Evolutionary conservation across 2,113 vertebrate species (phyloP).

Genomic region (Mesembrinibis cayennensis): DNA sequence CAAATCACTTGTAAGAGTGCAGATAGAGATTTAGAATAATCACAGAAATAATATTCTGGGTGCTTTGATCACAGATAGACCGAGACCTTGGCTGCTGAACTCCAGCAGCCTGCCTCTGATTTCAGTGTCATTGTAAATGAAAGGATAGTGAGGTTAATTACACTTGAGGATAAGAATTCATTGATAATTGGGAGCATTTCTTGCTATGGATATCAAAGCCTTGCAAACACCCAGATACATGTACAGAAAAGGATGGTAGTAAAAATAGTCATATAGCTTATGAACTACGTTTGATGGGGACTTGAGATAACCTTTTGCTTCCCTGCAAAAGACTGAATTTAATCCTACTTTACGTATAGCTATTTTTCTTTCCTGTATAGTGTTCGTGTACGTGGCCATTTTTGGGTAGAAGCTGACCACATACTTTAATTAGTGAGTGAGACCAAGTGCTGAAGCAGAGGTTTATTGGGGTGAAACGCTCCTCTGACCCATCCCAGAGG

Average conservation of each 20-base stretch:
- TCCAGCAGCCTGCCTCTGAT: background rate
- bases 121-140: background rate
- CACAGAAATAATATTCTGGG: background rate
- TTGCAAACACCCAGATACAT: background rate
- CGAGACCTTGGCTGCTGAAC: background rate
- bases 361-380: background rate
- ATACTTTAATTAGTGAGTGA: background rate
- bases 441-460: background rate
- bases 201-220: background rate
- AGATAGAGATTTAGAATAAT: background rate
- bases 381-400: fast-evolving
- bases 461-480: background rate
- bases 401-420: background rate
- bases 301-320: background rate
- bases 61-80: background rate
- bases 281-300: fast-evolving
- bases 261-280: background rate
- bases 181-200: background rate
- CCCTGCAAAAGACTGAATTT: background rate
- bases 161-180: background rate
- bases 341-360: background rate
- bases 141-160: background rate
- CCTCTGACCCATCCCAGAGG: background rate
- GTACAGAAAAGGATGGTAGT: background rate
- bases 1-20: background rate